A percentile compares a stretch with the other conserved stretches of the same genome.
phyloP scores from a whole-genome alignment of 2,113 vertebrate species.

The Phylloscopus trochilus region DNA sequence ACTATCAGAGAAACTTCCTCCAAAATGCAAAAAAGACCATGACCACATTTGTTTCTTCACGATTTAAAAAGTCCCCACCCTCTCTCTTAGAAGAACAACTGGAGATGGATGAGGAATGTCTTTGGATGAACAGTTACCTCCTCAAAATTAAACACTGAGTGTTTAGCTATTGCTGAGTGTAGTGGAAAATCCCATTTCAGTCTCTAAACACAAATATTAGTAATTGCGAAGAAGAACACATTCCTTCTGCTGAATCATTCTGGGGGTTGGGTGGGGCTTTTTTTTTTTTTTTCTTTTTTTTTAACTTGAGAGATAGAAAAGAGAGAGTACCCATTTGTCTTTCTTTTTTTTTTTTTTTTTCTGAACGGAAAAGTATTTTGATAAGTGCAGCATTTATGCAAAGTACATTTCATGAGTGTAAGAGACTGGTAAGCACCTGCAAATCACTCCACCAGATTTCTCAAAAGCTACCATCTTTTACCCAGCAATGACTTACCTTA shows the following conservation, averaged over 20 bases:
- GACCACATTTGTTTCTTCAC: neutral
- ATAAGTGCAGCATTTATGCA: neutral
- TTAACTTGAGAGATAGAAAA: neutral
- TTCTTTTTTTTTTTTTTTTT: neutral
- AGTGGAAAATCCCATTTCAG: neutral
- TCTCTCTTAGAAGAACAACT: neutral
- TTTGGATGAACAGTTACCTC: neutral
- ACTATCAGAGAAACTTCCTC: neutral
- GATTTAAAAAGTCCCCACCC: neutral
- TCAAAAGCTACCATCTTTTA: neutral
- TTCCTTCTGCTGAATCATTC: neutral
- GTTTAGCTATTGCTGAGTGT: neutral
- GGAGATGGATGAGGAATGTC: neutral
- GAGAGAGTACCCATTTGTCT: neutral
- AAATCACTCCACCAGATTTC: neutral
- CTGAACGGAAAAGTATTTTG: neutral
- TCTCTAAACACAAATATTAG: neutral
- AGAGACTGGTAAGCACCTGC: neutral
- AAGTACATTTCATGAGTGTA: neutral
- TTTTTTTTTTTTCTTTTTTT: neutral
- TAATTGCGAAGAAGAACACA: neutral
- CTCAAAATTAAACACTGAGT: neutral
- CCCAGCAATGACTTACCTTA: neutral
- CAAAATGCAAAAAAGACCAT: neutral
- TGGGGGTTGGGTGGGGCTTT: neutral